Conservation (phyloP, 2,113 vertebrate species). For the Polypterus senegalus region DNA sequence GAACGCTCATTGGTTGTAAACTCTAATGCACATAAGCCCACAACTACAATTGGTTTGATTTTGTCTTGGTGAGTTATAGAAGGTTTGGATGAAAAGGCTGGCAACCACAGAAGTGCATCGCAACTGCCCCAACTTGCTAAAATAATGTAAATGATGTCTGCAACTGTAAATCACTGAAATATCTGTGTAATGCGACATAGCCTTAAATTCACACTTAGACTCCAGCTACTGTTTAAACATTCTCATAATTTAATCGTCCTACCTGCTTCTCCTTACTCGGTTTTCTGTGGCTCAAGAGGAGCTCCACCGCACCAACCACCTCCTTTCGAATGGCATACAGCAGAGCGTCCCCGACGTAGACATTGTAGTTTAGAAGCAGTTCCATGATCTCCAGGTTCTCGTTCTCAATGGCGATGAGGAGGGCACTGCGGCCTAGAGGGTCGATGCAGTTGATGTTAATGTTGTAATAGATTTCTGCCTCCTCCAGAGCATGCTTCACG, state of each 20-base stretch:
- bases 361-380: slow-evolving; percentile 74
- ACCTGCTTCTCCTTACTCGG: slow-evolving; percentile 85
- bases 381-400: slow-evolving; percentile 98
- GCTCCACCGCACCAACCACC: slow-evolving; percentile 92
- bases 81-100: no score
- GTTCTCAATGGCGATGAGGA: slow-evolving; percentile 96
- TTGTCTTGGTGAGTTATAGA: no score
- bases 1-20: no score
- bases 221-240: no score
- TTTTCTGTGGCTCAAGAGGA: slow-evolving; percentile 78
- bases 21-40: no score
- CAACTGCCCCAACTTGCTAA: no score
- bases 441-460: slow-evolving; percentile 97
- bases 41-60: no score
- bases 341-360: slow-evolving; percentile 82
- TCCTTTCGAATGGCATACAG: slow-evolving; percentile 94
- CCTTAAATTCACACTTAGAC: no score
- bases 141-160: no score
- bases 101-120: no score
- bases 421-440: slow-evolving; percentile 85
- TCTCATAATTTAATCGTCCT: slow-evolving; percentile 12
- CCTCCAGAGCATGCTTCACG: slow-evolving; percentile 79
- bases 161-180: no score
- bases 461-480: slow-evolving; percentile 96
- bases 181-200: no score